Evolutionary conservation across 1,140 invertebrate species (phyloP), one percentile per base, ranked within the genome.

Genomic region (Mylabris phalerata): DNA sequence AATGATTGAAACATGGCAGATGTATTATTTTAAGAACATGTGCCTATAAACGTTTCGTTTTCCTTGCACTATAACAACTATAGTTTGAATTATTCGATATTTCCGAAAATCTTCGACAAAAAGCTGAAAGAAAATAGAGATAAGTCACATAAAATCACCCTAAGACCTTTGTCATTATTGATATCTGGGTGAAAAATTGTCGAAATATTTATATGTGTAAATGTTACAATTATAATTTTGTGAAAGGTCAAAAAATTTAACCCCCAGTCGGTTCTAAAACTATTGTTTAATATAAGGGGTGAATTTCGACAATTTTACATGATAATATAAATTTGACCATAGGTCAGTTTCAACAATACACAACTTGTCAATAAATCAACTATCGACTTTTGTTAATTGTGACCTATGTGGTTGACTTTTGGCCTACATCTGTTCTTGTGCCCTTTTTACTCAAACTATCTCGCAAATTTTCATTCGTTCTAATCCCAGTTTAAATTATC

Each of bases 381-480:
- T 67, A 70, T 69, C 47, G 68, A 57, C 57, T 54, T 62, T 71
- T 73, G 69, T 72, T 44, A 59, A 44, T 32, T 59, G 63, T 55
- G 62, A 63, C 62, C 57, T 61, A 57, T 69, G 67, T 62, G 72
- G 72, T 72, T 71, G 71, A 70, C 72, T 72, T 69, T 71, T 73
- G 69, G 66, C 72, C 72, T 73, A 72, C 72, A 73, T 73, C 72
- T 73, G 72, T 73, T 70, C 71, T 68, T 64, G 62, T 67, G 63
- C 58, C 61, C 60, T 54, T 44, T 45, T 50, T 61, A 67, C 67
- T 64, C 59, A 67, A 69, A 32, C 4, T 32, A 32, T 5, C 50
- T 44, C 49, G 7, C 4, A 32, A 32, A 32, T 5, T 32, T 32
- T 32, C 7, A 32, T 32, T 7, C 32, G 32, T 7, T 32, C 32